These are phyloP conservation scores for Agrotis ipsilon DNA, from an alignment of 2,888 invertebrate genomes.

Conservation along the genomic window DNA sequence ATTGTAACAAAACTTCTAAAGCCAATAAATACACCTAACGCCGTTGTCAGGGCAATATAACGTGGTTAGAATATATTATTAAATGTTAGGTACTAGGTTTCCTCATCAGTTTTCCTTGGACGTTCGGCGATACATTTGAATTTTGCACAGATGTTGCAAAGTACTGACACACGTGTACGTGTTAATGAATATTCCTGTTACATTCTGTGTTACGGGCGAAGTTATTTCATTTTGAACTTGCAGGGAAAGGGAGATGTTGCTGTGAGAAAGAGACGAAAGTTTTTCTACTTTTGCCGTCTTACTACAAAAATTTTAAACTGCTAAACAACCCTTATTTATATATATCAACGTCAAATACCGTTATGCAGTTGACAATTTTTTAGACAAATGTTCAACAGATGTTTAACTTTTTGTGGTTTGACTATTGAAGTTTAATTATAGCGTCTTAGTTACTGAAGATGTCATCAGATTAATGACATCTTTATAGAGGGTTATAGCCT, in stretches of 20 bases:
- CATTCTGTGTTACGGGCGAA: neutral
- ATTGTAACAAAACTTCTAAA: conserved; percentile 31
- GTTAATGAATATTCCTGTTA: conserved; percentile 36
- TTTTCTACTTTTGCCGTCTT: neutral
- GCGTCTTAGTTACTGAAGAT: neutral
- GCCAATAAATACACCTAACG: conserved; percentile 33
- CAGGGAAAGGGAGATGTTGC: neutral
- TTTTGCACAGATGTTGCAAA: conserved; percentile 56
- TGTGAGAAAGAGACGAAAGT: neutral
- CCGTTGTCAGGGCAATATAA: conserved; percentile 34
- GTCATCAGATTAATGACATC: no score
- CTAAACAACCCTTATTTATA: no score
- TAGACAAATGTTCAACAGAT: no score
- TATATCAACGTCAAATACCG: no score
- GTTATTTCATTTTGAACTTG: conserved; percentile 11
- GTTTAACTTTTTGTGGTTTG: no score
- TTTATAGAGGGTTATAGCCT: no score
- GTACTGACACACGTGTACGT: conserved; percentile 4
- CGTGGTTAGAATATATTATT: conserved; percentile 52
- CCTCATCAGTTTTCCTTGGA: conserved; percentile 54
- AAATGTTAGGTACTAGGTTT: conserved; percentile 27
- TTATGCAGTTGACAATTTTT: no score
- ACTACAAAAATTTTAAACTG: neutral
- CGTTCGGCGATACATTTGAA: conserved; percentile 46
- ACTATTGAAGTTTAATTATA: neutral